phyloP scores from a whole-genome alignment of 2,888 invertebrate species.

The Macaria liturata region DNA sequence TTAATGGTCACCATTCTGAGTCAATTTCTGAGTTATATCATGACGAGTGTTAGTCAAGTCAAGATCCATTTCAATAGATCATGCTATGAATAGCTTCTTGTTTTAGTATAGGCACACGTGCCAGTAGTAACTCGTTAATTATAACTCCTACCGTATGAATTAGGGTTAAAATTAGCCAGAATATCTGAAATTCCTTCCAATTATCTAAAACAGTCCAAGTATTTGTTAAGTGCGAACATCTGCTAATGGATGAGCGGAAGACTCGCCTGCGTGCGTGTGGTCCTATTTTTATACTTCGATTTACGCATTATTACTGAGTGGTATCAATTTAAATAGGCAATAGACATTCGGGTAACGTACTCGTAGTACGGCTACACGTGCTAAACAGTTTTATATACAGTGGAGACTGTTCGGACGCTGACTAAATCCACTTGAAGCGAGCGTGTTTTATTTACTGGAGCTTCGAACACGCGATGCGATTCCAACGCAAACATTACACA shows the following conservation, averaged over 20 bases:
- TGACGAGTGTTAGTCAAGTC: not conserved
- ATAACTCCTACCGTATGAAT: slow-evolving; percentile 1
- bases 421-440: slow-evolving; percentile 31
- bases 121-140: too few relatives aligned
- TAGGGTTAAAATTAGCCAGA: slow-evolving; percentile 10
- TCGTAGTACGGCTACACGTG: slow-evolving; percentile 13
- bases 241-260: slow-evolving; percentile 24
- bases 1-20: not conserved
- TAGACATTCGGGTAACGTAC: slow-evolving; percentile 33
- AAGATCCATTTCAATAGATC: too few relatives aligned
- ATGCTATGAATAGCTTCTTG: too few relatives aligned
- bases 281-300: slow-evolving; percentile 35
- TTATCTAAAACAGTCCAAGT: slow-evolving; percentile 20
- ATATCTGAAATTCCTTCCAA: slow-evolving; percentile 18
- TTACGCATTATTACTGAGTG: slow-evolving; percentile 31
- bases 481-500: slow-evolving; percentile 47
- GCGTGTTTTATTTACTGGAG: slow-evolving; percentile 17
- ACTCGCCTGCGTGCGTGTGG: slow-evolving; percentile 32
- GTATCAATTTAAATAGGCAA: slow-evolving; percentile 33
- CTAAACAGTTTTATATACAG: slow-evolving; percentile 18
- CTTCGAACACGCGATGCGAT: slow-evolving; percentile 23
- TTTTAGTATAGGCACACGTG: too few relatives aligned
- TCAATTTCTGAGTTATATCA: not conserved
- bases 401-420: slow-evolving; percentile 20
- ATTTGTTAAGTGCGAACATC: slow-evolving; percentile 21